These are phyloP conservation scores for Ophion ventricosus DNA, from an alignment of 2,888 invertebrate species.

Conservation along the genomic window DNA sequence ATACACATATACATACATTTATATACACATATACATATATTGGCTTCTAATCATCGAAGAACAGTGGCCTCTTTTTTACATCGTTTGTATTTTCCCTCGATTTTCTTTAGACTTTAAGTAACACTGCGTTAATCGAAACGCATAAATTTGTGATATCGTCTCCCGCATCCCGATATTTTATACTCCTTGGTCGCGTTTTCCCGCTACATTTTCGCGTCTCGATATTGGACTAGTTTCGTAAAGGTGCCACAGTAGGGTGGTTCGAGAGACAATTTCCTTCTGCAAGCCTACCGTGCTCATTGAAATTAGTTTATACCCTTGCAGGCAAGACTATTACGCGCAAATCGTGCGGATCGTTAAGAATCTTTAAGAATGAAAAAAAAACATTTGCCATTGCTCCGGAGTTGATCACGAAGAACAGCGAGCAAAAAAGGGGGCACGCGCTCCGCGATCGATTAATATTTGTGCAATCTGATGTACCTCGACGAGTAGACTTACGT, in stretches of 20 bases:
- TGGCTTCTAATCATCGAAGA: constrained; percentile 1
- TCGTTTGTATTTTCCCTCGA: neutral
- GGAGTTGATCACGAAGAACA: neutral
- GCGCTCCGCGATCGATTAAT: too few relatives aligned
- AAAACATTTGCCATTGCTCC: neutral
- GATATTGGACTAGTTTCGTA: constrained; percentile 1
- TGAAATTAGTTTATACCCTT: neutral
- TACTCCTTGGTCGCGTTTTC: constrained; percentile 46
- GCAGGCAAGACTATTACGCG: neutral
- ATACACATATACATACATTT: constrained; percentile 23
- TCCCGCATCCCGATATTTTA: constrained; percentile 30
- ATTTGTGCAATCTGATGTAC: neutral
- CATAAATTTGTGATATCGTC: constrained; percentile 23
- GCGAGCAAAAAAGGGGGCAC: too few relatives aligned
- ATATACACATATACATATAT: constrained; percentile 24
- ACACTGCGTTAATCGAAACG: constrained; percentile 43
- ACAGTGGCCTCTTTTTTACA: neutral
- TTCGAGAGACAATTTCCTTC: neutral
- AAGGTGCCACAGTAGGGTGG: neutral
- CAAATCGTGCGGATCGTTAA: neutral
- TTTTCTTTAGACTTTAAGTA: constrained; percentile 41
- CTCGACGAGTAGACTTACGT: neutral
- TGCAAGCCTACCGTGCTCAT: neutral
- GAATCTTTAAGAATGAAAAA: neutral
- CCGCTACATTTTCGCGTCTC: constrained; percentile 10